Percentiles rank a stretch among this genome's conserved stretches.
phyloP scores from a whole-genome alignment of 2,797 vertebrate genomes.

The Artibeus jamaicensis region DNA sequence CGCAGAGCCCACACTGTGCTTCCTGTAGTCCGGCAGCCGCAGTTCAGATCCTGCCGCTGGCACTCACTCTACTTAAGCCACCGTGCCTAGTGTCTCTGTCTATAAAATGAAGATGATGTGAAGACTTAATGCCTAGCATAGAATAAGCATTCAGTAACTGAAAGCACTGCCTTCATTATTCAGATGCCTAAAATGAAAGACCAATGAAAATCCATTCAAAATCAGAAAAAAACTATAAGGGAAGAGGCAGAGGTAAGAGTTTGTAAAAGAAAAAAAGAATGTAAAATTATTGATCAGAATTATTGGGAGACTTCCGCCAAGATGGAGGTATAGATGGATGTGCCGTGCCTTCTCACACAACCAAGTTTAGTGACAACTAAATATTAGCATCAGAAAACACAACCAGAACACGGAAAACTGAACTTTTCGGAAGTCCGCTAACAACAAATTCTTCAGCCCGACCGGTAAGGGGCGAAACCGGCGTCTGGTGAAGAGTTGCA shows the following conservation, averaged over 20 bases:
- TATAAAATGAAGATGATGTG: background rate
- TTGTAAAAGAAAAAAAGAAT: background rate
- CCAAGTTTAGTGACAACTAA: no score
- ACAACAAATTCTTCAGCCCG: no score
- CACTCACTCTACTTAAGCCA: no score
- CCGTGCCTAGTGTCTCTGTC: background rate
- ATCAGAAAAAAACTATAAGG: background rate
- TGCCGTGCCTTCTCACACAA: no score
- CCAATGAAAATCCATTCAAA: background rate
- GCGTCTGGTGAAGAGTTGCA: no score
- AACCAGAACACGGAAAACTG: no score
- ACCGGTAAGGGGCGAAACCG: no score
- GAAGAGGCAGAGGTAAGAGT: background rate
- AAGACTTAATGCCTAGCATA: background rate
- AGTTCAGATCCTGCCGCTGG: background rate
- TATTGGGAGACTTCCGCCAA: no score
- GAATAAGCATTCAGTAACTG: background rate
- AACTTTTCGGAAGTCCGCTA: no score
- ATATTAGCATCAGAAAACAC: no score
- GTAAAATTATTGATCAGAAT: background rate
- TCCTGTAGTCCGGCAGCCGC: background rate
- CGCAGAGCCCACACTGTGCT: no score
- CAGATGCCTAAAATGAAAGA: background rate
- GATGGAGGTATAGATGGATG: no score
- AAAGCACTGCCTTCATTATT: background rate